phyloP scores from a whole-genome alignment of 2,113 vertebrate genomes.

The Chlorocebus sabaeus region DNA sequence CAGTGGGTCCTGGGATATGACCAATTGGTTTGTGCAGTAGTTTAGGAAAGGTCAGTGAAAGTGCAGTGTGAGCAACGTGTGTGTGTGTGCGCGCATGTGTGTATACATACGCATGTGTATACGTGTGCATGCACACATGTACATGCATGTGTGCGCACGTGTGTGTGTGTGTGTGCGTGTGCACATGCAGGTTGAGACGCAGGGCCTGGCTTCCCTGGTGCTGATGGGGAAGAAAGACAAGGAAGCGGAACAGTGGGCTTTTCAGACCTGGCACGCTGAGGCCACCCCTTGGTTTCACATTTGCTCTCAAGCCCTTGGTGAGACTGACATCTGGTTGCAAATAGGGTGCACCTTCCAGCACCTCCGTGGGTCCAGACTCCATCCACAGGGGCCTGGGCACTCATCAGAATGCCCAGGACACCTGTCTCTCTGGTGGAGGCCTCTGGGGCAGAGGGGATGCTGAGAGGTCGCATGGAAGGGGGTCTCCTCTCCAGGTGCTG shows the following conservation, averaged over 20 bases:
- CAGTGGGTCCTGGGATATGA: neutral
- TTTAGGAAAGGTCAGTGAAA: neutral
- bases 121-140: fast-evolving
- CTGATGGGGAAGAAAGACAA: neutral
- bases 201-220: neutral
- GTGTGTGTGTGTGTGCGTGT: neutral
- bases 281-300: neutral
- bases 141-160: fast-evolving
- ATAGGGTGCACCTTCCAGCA: neutral
- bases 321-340: neutral
- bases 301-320: neutral
- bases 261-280: neutral
- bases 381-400: neutral
- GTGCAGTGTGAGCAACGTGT: neutral
- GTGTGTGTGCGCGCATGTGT: neutral
- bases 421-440: neutral
- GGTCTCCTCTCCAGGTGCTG: neutral
- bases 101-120: fast-evolving
- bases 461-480: neutral
- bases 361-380: neutral
- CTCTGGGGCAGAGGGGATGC: neutral
- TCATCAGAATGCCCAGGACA: neutral
- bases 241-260: neutral
- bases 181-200: neutral
- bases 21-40: neutral